phyloP scores from a whole-genome alignment of 2,888 invertebrate genomes.

The Coremacera marginata region DNA sequence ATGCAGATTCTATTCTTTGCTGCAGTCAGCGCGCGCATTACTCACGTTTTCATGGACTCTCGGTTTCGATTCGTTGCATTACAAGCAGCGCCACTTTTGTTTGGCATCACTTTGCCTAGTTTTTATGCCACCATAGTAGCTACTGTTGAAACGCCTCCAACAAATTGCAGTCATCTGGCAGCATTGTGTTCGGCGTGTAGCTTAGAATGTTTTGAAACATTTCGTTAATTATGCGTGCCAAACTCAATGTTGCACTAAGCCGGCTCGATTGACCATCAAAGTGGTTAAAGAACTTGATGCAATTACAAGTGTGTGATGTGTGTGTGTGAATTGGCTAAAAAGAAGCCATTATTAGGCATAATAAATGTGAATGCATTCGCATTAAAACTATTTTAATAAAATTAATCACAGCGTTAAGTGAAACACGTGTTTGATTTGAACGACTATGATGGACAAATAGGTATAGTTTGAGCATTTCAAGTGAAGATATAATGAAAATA shows the following conservation, averaged over 20 bases:
- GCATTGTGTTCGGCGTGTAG: neutral
- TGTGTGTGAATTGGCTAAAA: slow-evolving; percentile 3
- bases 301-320: slow-evolving; percentile 7
- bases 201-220: neutral
- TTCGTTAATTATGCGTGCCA: slow-evolving; percentile 30
- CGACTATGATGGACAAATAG: too few species aligned
- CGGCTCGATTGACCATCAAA: slow-evolving; percentile 47
- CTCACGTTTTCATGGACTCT: slow-evolving; percentile 7
- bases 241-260: slow-evolving; percentile 8
- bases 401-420: neutral
- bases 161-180: slow-evolving; percentile 14
- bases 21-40: neutral
- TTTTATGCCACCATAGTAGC: neutral
- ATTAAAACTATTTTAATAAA: neutral
- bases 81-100: slow-evolving; percentile 16
- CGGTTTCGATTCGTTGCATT: slow-evolving; percentile 10
- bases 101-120: slow-evolving; percentile 21
- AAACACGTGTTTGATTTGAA: neutral
- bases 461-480: too few species aligned
- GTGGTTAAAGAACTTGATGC: slow-evolving; percentile 48
- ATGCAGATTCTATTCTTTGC: slow-evolving; percentile 29
- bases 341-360: slow-evolving; percentile 8
- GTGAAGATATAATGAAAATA: neutral
- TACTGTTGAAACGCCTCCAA: slow-evolving; percentile 28
- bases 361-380: slow-evolving; percentile 15